Base-by-base conservation (phyloP, 1,140 invertebrate species). In the Rhyzopertha dominica region DNA sequence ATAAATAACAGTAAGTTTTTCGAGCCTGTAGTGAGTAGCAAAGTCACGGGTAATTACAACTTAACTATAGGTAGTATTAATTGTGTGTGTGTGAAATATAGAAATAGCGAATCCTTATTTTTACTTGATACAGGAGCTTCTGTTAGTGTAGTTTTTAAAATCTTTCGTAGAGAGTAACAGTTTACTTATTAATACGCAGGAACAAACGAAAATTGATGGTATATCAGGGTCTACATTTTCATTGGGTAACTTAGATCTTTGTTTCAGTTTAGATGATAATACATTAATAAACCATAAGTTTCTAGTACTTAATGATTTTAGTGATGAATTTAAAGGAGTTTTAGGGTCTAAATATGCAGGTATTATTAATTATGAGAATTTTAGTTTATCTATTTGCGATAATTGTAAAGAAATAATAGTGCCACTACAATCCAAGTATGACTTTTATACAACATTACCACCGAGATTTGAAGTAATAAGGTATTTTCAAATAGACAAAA, bases 201-300 rank as follows among this genome's bases (percentile, higher is more conserved):
- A 43, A 35, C 32, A 40, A 43, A 30, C 39, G 5, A 19, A 50
- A n/a, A n/a, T n/a, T n/a, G n/a, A n/a, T n/a, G n/a, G n/a, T n/a
- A n/a, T n/a, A n/a, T n/a, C n/a, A n/a, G n/a, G n/a, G n/a, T n/a
- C n/a, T n/a, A n/a, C n/a, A n/a, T n/a, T n/a, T n/a, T n/a, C n/a
- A n/a, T n/a, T n/a, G n/a, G n/a, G n/a, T n/a, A n/a, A n/a, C n/a
- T n/a, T n/a, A n/a, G n/a, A n/a, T n/a, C n/a, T n/a, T n/a, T n/a
- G n/a, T n/a, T n/a, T n/a, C n/a, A n/a, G n/a, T n/a, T n/a, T n/a
- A n/a, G n/a, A n/a, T n/a, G n/a, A n/a, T n/a, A n/a, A n/a, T n/a
- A n/a, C n/a, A n/a, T n/a, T n/a, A n/a, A n/a, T 52, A 17, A 16
- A 8, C 34, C 45, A 51, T 38, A 28, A 48, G 20, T 51, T 51